Evolutionary conservation across 2,113 vertebrate species (phyloP).

Genomic region (Percina caprodes): DNA sequence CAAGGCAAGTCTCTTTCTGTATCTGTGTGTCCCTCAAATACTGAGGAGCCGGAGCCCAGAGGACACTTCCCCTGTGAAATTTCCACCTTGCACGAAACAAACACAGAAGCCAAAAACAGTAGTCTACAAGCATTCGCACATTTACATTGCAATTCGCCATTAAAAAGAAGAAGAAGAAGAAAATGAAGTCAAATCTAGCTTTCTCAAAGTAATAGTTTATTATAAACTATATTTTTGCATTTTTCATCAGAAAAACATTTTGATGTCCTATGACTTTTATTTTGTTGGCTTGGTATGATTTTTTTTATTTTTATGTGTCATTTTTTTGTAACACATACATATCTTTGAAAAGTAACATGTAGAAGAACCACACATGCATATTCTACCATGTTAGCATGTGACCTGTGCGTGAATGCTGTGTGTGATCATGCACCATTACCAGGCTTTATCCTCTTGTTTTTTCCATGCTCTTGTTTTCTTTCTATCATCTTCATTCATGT

Average conservation of each 20-base stretch:
- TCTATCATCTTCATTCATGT: constrained; percentile 43
- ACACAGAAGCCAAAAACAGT: too few relatives aligned
- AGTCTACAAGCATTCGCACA: too few relatives aligned
- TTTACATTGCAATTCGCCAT: too few relatives aligned
- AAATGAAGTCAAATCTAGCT: too few relatives aligned
- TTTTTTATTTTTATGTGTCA: not conserved
- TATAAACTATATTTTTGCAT: too few relatives aligned
- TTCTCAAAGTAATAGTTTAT: too few relatives aligned
- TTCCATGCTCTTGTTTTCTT: constrained; percentile 46
- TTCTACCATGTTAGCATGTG: constrained; percentile 29
- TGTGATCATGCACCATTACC: constrained; percentile 35
- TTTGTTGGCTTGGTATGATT: not conserved
- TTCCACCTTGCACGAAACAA: too few relatives aligned
- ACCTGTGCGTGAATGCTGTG: constrained; percentile 23
- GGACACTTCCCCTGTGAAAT: too few relatives aligned
- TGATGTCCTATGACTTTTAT: not conserved
- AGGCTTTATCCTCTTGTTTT: constrained; percentile 44
- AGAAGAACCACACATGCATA: constrained; percentile 3
- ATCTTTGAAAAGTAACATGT: not conserved
- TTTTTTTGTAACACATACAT: not conserved
- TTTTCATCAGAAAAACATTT: not conserved
- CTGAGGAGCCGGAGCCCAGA: too few relatives aligned
- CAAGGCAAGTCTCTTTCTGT: too few relatives aligned
- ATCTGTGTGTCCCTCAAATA: too few relatives aligned
- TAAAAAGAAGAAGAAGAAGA: too few relatives aligned